These are phyloP conservation scores for Sebastes glaucus DNA, from an alignment of 2,797 vertebrate species.

Conservation along the genomic window DNA sequence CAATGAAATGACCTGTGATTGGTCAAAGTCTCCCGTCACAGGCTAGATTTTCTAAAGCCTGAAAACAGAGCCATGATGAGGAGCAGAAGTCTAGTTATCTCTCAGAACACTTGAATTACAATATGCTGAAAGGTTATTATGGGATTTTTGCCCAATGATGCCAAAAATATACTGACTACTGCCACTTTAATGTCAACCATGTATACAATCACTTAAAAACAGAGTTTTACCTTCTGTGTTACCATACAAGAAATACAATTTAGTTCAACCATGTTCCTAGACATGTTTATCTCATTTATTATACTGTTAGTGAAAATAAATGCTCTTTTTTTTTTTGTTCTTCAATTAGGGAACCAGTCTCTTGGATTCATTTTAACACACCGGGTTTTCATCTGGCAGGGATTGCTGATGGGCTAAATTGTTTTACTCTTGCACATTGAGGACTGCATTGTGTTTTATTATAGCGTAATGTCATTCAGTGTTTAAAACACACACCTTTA, in stretches of 20 bases:
- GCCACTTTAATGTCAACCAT: not conserved
- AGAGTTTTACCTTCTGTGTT: not conserved
- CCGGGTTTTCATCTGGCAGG: not conserved
- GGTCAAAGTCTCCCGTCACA: too few species aligned
- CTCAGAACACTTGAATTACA: too few species aligned
- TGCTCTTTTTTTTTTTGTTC: not conserved
- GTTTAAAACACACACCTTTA: not conserved
- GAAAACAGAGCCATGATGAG: too few species aligned
- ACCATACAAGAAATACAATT: not conserved
- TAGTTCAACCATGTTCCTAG: not conserved
- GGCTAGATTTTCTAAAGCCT: too few species aligned
- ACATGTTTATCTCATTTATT: not conserved
- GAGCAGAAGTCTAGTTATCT: too few species aligned
- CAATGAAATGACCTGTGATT: too few species aligned
- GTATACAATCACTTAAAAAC: not conserved
- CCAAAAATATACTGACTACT: too few species aligned
- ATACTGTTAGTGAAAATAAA: not conserved
- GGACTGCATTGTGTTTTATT: constrained; percentile 6
- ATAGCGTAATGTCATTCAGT: not conserved
- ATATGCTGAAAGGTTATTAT: too few species aligned
- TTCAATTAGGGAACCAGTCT: not conserved
- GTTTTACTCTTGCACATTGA: not conserved
- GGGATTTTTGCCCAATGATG: too few species aligned
- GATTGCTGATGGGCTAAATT: not conserved
- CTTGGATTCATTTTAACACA: not conserved